Base-by-base conservation (phyloP, 2,888 invertebrate genomes). In the Drosophila nr. perissopoda region DNA sequence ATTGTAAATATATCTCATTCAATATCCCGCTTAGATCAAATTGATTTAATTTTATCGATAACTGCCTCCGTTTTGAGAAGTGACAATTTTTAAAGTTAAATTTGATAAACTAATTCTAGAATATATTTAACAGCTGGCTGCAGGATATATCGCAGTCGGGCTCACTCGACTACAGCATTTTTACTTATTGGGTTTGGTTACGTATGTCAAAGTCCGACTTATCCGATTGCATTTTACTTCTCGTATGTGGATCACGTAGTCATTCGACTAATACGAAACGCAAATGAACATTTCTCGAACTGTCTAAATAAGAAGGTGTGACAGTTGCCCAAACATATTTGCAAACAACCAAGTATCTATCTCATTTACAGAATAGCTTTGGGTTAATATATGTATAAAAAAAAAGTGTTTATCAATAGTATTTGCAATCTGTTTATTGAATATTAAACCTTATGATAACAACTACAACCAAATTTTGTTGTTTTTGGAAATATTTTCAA, bases 241-340 rank as follows among this genome's bases (percentile, higher is more conserved):
- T 58, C 54, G 56, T 62, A 87, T 83, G 87, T 82, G 74, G 71
- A 79, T 83, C 83, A 83, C 85, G 87, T 84, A 73, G 69, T 68
- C 64, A 69, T 72, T 73, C 73, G 82, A 87, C 84, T 83, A 82
- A 76, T 84, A 78, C 72, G 62, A 83, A 83, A 83, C 87, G 87
- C 85, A 87, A 83, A 83, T 83, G 73, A 76, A 84, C 74, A 79
- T 56, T 56, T 62, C 34, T 45, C 38, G 58, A 40, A 57, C 54
- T 52, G 40, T 21, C 64, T 38, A 33, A 42, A 59, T 42, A 73
- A 51, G 56, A 45, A 65, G 59, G 42, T 36, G 56, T 64, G 51
- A 51, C 45, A 56, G 62, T 48, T 60, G 60, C 13, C 21, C 33
- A 33, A 25, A 21, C 33, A 34, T 25, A 21, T 16, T 54, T 54